Percentiles rank a stretch among this genome's conserved stretches.
Conservation (phyloP, 2,888 invertebrate genomes). For the Agrilus mali region DNA sequence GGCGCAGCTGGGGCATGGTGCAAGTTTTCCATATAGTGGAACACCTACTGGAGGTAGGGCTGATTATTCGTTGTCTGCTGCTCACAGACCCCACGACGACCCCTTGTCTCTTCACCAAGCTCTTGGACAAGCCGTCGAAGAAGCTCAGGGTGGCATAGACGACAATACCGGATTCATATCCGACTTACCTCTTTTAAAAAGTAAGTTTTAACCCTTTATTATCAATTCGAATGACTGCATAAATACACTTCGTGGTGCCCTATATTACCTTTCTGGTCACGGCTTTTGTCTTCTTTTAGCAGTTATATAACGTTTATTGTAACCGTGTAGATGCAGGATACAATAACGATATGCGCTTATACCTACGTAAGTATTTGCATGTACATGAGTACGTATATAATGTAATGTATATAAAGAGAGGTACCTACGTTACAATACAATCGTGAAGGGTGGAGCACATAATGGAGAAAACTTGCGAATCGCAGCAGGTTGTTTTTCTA, state of each 20-base stretch:
- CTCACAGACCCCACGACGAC: conserved; percentile 45
- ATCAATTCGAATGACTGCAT: background rate
- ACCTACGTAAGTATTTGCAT: too few species aligned
- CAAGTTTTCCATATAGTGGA: conserved; percentile 36
- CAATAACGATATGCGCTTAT: too few species aligned
- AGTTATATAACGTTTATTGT: too few species aligned
- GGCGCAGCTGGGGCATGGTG: conserved; percentile 32
- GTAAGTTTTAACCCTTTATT: conserved; percentile 46
- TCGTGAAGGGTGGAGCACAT: too few species aligned
- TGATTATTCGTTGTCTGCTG: conserved; percentile 29
- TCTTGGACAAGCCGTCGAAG: conserved; percentile 63
- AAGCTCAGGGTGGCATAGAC: conserved; percentile 53
- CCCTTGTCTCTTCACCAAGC: conserved; percentile 71
- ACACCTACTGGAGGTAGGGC: conserved; percentile 41
- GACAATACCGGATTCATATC: conserved; percentile 82
- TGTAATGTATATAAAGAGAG: too few species aligned
- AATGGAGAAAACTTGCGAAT: too few species aligned
- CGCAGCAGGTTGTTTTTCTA: too few species aligned
- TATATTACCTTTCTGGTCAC: background rate
- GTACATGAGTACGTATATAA: too few species aligned
- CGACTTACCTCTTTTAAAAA: conserved; percentile 80
- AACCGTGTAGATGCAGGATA: too few species aligned
- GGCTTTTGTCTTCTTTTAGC: too few species aligned
- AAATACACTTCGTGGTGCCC: background rate
- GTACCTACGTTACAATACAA: too few species aligned